These are phyloP conservation scores for Scalopus aquaticus DNA, from an alignment of 2,113 vertebrate genomes.

Conservation along the genomic window DNA sequence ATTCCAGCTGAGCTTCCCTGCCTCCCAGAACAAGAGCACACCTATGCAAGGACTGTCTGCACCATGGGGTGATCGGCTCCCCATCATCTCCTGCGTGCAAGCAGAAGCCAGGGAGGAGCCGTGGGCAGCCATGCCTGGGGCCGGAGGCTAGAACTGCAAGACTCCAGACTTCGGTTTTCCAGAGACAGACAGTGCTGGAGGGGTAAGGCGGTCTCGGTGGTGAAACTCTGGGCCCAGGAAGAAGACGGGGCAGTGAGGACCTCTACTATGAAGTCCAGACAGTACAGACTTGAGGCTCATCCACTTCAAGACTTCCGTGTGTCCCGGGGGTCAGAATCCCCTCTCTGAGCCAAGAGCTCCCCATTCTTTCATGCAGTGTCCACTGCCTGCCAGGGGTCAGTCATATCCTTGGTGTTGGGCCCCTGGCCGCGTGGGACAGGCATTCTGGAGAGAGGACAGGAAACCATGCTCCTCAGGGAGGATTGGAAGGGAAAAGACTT, in stretches of 20 bases:
- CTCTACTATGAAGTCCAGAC: too few relatives aligned
- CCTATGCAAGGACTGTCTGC: fast-evolving
- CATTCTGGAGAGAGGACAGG: neutral
- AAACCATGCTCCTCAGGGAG: fast-evolving
- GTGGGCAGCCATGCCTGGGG: fast-evolving
- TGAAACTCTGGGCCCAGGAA: neutral
- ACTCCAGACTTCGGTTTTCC: neutral
- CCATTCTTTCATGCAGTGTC: fast-evolving
- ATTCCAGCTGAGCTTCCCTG: neutral
- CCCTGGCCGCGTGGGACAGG: neutral
- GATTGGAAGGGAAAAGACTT: fast-evolving
- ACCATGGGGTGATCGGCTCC: neutral
- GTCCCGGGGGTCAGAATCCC: neutral
- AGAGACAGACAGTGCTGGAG: neutral
- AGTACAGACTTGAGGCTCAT: fast-evolving
- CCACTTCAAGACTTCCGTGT: neutral
- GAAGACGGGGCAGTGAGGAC: neutral
- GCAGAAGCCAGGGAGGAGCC: neutral
- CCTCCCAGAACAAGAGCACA: neutral
- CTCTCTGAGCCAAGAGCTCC: neutral
- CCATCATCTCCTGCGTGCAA: fast-evolving
- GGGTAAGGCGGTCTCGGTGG: neutral
- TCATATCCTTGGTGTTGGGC: neutral
- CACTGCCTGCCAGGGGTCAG: fast-evolving
- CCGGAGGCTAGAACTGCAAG: neutral